phyloP scores from a whole-genome alignment of 2,113 vertebrate genomes.

The Panurus biarmicus region DNA sequence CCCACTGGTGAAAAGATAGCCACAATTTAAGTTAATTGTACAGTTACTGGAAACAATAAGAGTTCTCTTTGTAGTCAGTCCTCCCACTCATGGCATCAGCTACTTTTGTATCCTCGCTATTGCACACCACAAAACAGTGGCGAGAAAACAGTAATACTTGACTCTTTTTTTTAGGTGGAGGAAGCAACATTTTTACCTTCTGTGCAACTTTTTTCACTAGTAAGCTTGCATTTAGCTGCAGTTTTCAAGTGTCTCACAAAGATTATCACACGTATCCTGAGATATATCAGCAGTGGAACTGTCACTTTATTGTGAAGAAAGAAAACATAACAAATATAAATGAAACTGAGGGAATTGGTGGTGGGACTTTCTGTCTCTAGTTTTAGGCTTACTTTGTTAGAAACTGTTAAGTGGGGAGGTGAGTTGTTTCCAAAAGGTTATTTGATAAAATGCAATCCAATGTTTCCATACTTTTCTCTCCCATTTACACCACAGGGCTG shows the following conservation, averaged over 20 bases:
- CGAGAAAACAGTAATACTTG: background rate
- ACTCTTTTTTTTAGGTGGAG: background rate
- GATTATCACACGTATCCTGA: background rate
- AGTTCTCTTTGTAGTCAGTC: slow-evolving; percentile 16
- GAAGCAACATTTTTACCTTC: background rate
- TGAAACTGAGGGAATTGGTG: background rate
- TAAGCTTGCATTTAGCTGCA: background rate
- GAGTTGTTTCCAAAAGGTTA: background rate
- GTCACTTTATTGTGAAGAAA: background rate
- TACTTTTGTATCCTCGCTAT: background rate
- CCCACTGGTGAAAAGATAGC: slow-evolving; percentile 54
- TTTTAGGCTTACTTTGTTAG: background rate
- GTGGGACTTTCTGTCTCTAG: background rate
- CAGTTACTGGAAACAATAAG: slow-evolving; percentile 52
- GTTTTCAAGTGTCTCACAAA: background rate
- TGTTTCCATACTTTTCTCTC: background rate
- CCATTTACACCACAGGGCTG: background rate
- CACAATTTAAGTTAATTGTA: slow-evolving; percentile 68
- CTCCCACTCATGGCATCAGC: slow-evolving; percentile 21
- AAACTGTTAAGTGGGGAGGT: background rate
- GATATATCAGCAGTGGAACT: background rate
- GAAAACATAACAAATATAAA: background rate
- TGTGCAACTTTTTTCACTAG: background rate
- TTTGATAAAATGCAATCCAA: background rate
- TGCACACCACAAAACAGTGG: background rate